These are phyloP conservation scores for Drosophila sp. DNA, from an alignment of 1,140 invertebrate genomes.

Conservation along the genomic window DNA sequence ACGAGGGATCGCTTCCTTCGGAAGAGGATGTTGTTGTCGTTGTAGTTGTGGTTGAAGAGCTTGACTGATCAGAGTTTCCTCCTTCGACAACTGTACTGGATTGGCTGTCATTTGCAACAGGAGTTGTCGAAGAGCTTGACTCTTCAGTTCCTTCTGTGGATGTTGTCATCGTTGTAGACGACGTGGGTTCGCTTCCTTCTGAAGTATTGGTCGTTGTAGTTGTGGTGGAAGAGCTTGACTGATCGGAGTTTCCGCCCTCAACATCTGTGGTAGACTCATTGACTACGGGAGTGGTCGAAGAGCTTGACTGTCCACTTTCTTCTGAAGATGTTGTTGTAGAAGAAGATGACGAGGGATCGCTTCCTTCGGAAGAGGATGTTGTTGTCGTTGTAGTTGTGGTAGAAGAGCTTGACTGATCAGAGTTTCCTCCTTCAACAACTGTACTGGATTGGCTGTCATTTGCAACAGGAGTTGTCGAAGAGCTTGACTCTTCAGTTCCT, in stretches of 20 bases:
- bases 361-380: constrained; percentile 17
- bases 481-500: background rate
- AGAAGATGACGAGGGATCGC: background rate
- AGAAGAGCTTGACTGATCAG: constrained; percentile 6
- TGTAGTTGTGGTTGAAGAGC: constrained; percentile 9
- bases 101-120: background rate
- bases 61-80: constrained; percentile 16
- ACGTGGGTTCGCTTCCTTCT: background rate
- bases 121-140: background rate
- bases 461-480: background rate
- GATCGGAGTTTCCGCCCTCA: constrained; percentile 1
- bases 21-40: constrained; percentile 14
- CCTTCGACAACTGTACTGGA: background rate
- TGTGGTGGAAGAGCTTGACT: constrained; percentile 14
- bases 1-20: too few species aligned
- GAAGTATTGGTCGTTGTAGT: background rate
- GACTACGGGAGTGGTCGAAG: background rate
- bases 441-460: background rate
- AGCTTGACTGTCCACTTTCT: too few species aligned
- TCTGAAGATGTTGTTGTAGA: background rate
- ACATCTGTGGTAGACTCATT: background rate
- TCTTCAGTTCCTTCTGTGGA: background rate
- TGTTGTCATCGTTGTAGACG: background rate
- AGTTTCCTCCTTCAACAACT: background rate
- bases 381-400: constrained; percentile 13